Evolutionary conservation across 1,140 invertebrate genomes (phyloP).

Genomic region (Gyrodactylus bullatarudis): DNA sequence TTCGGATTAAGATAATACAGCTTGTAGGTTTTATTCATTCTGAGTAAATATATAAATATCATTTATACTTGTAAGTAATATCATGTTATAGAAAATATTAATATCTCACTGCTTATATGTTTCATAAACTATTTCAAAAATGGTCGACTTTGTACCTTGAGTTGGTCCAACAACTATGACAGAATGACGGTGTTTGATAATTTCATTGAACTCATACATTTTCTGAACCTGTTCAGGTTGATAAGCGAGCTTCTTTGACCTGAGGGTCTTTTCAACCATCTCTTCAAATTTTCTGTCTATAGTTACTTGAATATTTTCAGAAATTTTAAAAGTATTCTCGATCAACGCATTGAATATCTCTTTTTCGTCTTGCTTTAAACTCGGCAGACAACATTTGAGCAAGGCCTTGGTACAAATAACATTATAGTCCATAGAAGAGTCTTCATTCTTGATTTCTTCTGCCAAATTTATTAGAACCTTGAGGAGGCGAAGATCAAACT

Average conservation of each 20-base stretch:
- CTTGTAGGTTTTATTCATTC: constrained; percentile 10
- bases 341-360: too few relatives aligned
- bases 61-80: too few relatives aligned
- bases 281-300: too few relatives aligned
- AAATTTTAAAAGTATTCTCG: too few relatives aligned
- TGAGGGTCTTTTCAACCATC: too few relatives aligned
- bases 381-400: too few relatives aligned
- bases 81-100: neutral
- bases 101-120: neutral
- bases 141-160: constrained; percentile 50
- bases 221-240: constrained; percentile 41
- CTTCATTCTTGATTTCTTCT: constrained; percentile 43
- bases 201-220: constrained; percentile 56
- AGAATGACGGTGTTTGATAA: constrained; percentile 60
- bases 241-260: too few relatives aligned
- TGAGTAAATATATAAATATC: too few relatives aligned
- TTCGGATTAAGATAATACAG: constrained; percentile 37
- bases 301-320: too few relatives aligned
- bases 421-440: too few relatives aligned
- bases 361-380: too few relatives aligned
- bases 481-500: constrained; percentile 53
- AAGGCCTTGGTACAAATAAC: too few relatives aligned
- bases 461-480: constrained; percentile 58
- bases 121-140: constrained; percentile 31
- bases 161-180: constrained; percentile 62